Percentiles rank a stretch among this genome's conserved stretches.
These are phyloP conservation scores for Aspidiotus destructor DNA, from an alignment of 2,888 invertebrate genomes.

Conservation along the genomic window DNA sequence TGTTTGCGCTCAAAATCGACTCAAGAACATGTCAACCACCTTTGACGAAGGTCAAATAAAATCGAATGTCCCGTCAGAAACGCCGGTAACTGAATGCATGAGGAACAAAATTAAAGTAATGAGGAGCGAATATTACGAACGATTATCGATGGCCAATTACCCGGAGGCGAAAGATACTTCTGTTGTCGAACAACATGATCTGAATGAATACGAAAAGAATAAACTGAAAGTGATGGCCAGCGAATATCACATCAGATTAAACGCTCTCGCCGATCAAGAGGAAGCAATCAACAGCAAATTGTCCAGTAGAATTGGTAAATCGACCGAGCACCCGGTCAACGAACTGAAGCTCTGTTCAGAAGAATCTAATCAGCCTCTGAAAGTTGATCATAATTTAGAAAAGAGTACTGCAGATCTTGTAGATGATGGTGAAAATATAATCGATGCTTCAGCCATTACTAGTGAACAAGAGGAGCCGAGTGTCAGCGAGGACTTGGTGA, in stretches of 20 bases:
- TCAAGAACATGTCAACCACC: neutral
- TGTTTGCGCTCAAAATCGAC: slow-evolving; percentile 2
- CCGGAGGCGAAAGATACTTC: neutral
- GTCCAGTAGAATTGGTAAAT: neutral
- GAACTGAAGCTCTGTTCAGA: neutral
- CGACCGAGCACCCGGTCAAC: neutral
- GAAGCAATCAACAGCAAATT: neutral
- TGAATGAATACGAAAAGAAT: slow-evolving; percentile 15
- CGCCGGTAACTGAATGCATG: slow-evolving; percentile 6
- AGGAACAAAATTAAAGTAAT: slow-evolving; percentile 22
- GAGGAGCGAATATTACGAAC: slow-evolving; percentile 22
- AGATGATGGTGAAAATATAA: too few species aligned
- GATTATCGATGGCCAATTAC: neutral
- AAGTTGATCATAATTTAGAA: neutral
- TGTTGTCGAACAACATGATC: neutral
- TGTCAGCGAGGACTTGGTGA: slow-evolving; percentile 3
- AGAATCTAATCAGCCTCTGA: neutral
- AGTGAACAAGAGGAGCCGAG: neutral
- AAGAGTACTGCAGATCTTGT: neutral
- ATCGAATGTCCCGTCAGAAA: neutral
- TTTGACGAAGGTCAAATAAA: neutral
- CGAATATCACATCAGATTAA: slow-evolving; percentile 23
- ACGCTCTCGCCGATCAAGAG: neutral
- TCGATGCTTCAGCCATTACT: too few species aligned
- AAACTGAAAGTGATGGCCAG: slow-evolving; percentile 28